Evolutionary conservation across 2,888 invertebrate genomes (phyloP).

Genomic region (Rhogogaster chlorosoma): DNA sequence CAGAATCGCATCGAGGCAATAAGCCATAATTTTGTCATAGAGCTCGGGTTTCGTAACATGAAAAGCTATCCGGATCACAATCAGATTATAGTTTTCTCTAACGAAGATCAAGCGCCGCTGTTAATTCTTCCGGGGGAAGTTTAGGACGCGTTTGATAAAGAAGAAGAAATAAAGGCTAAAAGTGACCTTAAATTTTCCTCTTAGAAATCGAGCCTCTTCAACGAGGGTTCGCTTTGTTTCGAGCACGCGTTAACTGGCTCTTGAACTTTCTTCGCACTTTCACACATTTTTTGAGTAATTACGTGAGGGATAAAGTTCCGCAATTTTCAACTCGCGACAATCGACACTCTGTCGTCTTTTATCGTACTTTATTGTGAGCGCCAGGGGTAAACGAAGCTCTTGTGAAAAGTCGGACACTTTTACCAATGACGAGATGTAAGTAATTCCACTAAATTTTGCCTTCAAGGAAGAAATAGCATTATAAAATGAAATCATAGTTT

Average conservation of each 20-base stretch:
- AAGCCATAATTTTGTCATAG: background rate
- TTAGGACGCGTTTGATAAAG: background rate
- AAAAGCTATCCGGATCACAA: background rate
- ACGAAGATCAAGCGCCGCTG: conserved; percentile 5
- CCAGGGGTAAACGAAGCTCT: background rate
- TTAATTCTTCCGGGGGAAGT: conserved; percentile 18
- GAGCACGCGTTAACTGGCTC: conserved; percentile 18
- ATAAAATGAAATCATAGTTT: background rate
- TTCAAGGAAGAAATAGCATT: background rate
- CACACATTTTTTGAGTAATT: conserved; percentile 10
- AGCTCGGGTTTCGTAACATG: background rate
- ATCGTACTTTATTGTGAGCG: conserved; percentile 1
- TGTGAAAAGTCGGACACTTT: background rate
- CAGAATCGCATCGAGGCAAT: conserved; percentile 26
- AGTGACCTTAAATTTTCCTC: conserved; percentile 33
- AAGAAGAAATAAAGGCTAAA: background rate
- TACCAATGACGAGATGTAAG: background rate
- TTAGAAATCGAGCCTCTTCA: background rate
- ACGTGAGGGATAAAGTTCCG: background rate
- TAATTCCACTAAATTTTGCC: background rate
- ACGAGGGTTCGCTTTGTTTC: conserved; percentile 23
- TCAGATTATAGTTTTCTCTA: conserved; percentile 13
- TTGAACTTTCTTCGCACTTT: conserved; percentile 32
- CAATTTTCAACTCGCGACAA: conserved; percentile 1
- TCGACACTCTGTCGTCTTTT: background rate